Evolutionary conservation across 2,113 vertebrate genomes (phyloP).

Genomic region (Cyanistes caeruleus): DNA sequence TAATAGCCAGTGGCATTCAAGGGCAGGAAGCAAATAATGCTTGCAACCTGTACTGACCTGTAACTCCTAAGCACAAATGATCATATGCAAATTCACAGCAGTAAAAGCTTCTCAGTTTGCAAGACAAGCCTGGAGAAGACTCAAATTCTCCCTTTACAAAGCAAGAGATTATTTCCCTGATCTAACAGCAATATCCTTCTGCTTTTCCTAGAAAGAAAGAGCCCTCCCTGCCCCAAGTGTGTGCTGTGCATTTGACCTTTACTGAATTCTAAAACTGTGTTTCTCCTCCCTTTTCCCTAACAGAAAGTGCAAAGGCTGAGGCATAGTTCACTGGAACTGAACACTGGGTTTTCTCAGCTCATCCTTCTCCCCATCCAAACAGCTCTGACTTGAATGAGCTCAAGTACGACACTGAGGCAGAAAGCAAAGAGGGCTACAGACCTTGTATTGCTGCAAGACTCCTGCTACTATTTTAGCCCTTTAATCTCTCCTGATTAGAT

Average conservation of each 20-base stretch:
- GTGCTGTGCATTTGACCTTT: neutral
- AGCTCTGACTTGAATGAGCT: neutral
- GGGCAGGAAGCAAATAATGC: neutral
- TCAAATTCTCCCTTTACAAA: neutral
- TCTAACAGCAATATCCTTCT: neutral
- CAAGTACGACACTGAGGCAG: rapidly evolving
- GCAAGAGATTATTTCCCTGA: neutral
- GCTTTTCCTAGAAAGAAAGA: neutral
- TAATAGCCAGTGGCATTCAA: neutral
- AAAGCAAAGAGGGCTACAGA: neutral
- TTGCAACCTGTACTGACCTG: neutral
- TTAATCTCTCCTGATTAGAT: neutral
- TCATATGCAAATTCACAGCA: neutral
- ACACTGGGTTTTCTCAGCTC: neutral
- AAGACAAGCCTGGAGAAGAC: neutral
- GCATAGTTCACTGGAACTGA: neutral
- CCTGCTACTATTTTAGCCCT: neutral
- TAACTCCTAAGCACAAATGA: neutral
- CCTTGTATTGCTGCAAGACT: neutral
- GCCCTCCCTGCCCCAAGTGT: neutral
- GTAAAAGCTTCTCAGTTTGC: neutral
- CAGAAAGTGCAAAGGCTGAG: neutral
- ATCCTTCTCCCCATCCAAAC: neutral
- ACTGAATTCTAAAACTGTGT: neutral
- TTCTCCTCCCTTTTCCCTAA: neutral